Conservation (phyloP, 2,113 vertebrate genomes). For the Pseudorhombus dupliciocellatus region DNA sequence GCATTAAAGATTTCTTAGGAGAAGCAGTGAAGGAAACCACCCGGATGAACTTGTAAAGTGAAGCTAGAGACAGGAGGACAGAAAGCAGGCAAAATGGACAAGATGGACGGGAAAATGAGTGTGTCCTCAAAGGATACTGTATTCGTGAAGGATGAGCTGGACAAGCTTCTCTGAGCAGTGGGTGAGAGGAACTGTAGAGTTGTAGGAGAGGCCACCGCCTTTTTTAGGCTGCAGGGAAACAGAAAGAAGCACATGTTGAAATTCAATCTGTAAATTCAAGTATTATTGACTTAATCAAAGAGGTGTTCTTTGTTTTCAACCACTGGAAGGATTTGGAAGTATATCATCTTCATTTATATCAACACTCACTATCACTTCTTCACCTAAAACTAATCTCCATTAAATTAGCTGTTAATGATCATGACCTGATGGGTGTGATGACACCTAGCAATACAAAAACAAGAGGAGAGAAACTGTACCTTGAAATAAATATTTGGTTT, state of each 20-base stretch:
- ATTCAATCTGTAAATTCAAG: not conserved
- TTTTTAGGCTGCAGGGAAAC: conserved; percentile 89
- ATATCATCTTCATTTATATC: too few relatives aligned
- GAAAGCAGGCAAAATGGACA: not conserved
- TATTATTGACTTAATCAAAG: too few relatives aligned
- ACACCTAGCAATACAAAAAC: not conserved
- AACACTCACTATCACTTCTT: too few relatives aligned
- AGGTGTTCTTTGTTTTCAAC: too few relatives aligned
- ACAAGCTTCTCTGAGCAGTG: conserved; percentile 97
- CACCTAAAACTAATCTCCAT: too few relatives aligned
- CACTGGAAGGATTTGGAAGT: too few relatives aligned
- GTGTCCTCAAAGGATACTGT: conserved; percentile 90
- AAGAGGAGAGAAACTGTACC: conserved; percentile 76
- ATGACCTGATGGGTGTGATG: not conserved
- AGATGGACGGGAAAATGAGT: not conserved
- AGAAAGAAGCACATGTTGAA: not conserved
- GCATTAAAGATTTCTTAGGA: conserved; percentile 97
- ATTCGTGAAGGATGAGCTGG: conserved; percentile 97
- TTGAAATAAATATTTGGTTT: conserved; percentile 99
- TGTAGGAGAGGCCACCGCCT: conserved; percentile 96
- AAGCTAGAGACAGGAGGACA: not conserved
- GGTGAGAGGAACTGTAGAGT: conserved; percentile 94
- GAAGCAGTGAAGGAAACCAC: conserved; percentile 78
- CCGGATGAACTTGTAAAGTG: too few relatives aligned
- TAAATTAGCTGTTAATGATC: too few relatives aligned